Percentiles rank a stretch among this genome's conserved stretches.
Evolutionary conservation across 1,140 invertebrate species (phyloP).

Genomic region (Brachionus rotundiformis): DNA sequence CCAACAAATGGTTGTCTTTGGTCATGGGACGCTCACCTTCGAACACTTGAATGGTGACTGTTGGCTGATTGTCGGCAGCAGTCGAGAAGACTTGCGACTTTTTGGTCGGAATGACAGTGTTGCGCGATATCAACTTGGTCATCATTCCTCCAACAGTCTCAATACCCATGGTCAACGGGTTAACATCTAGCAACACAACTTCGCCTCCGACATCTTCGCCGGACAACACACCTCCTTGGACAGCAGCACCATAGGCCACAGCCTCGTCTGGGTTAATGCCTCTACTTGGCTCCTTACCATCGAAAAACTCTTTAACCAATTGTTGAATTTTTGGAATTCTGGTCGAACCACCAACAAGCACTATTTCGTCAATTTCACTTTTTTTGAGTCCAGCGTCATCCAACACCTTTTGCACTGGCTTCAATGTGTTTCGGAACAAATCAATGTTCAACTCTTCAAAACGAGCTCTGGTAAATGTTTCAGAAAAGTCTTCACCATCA

Average conservation of each 20-base stretch:
- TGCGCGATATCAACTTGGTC: conserved; percentile 96
- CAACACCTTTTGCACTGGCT: conserved; percentile 78
- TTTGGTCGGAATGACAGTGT: conserved; percentile 99
- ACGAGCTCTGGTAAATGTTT: conserved; percentile 95
- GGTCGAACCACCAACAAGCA: conserved; percentile 96
- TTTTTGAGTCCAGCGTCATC: conserved; percentile 99
- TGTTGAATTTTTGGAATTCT: conserved; percentile 99
- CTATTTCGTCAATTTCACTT: conserved; percentile 97
- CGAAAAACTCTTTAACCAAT: conserved; percentile 96
- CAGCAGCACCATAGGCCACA: conserved; percentile 88
- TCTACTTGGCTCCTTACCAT: conserved; percentile 91
- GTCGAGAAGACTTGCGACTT: conserved; percentile 99
- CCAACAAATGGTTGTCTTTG: conserved; percentile 95
- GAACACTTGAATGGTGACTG: conserved; percentile 91
- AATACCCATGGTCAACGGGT: conserved; percentile 96
- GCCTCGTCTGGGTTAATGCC: conserved; percentile 91
- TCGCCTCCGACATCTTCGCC: conserved; percentile 83
- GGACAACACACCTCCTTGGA: conserved; percentile 82
- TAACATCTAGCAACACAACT: conserved; percentile 93
- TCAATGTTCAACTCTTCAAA: conserved; percentile 99
- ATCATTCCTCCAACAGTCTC: conserved; percentile 99
- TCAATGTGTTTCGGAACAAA: conserved; percentile 94
- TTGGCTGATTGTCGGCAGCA: conserved; percentile 96
- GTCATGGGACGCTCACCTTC: conserved; percentile 99
- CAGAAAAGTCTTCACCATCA: conserved; percentile 98